Evolutionary conservation across 2,888 invertebrate species (phyloP).

Genomic region (Drosophila mettleri): DNA sequence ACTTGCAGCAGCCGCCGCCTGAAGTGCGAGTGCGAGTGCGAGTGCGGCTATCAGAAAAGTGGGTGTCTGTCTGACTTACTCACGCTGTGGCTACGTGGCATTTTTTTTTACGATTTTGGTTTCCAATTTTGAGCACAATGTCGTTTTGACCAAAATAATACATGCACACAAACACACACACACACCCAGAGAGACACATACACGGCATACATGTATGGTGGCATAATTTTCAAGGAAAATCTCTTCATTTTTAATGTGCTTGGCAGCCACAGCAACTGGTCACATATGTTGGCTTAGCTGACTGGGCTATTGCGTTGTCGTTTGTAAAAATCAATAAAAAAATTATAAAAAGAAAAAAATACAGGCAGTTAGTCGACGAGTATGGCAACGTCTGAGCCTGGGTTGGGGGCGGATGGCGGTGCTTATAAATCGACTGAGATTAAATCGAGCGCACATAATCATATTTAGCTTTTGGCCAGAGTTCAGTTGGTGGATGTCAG

Average conservation of each 20-base stretch:
- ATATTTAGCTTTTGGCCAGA: conserved; percentile 77
- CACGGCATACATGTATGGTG: conserved; percentile 23
- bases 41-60: conserved; percentile 61
- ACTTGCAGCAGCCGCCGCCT: conserved; percentile 44
- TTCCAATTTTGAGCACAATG: conserved; percentile 75
- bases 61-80: conserved; percentile 68
- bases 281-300: conserved; percentile 57
- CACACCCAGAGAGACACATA: conserved; percentile 4
- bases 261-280: conserved; percentile 52
- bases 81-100: conserved; percentile 52
- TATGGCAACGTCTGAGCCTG: conserved; percentile 22
- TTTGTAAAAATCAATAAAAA: conserved; percentile 62
- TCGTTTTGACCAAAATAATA: conserved; percentile 75
- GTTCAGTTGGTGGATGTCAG: conserved; percentile 72
- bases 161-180: conserved; percentile 32
- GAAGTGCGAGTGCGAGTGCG: conserved; percentile 44
- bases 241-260: conserved; percentile 78
- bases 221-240: conserved; percentile 81
- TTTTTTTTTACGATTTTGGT: conserved; percentile 61
- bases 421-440: conserved; percentile 65
- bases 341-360: conserved; percentile 16
- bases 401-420: conserved; percentile 13
- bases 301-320: conserved; percentile 46
- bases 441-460: conserved; percentile 81
- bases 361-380: conserved; percentile 21